Conservation (phyloP, 2,888 invertebrate genomes). For the Drosophila mulleri region DNA sequence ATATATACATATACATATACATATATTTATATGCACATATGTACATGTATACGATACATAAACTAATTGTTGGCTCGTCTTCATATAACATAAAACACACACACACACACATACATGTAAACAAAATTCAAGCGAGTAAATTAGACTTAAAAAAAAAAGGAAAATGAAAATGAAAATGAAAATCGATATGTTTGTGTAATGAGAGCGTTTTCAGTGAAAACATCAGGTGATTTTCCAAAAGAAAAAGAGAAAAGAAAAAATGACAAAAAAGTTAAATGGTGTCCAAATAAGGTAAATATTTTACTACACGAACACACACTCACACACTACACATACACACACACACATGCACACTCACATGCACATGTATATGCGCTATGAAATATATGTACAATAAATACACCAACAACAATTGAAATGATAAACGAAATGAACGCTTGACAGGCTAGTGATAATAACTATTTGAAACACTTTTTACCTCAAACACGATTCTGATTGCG, state of each 20-base stretch:
- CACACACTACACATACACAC: conserved; percentile 34
- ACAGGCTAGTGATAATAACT: conserved; percentile 72
- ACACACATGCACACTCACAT: conserved; percentile 22
- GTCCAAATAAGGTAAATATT: conserved; percentile 73
- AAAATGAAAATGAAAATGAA: conserved; percentile 13
- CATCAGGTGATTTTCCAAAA: conserved; percentile 61
- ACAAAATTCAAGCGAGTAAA: conserved; percentile 27
- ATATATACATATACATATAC: conserved; percentile 23
- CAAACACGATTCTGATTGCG: conserved; percentile 49
- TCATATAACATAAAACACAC: conserved; percentile 51
- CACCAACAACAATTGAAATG: conserved; percentile 31
- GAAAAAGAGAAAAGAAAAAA: background rate
- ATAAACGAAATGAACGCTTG: conserved; percentile 48
- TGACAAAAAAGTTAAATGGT: conserved; percentile 32
- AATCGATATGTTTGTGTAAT: conserved; percentile 53
- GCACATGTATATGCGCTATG: conserved; percentile 21
- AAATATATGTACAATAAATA: conserved; percentile 25
- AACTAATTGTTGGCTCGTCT: conserved; percentile 76
- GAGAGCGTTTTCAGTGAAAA: conserved; percentile 78
- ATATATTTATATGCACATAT: conserved; percentile 13
- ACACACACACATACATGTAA: conserved; percentile 36
- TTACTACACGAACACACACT: conserved; percentile 50
- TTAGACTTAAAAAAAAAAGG: conserved; percentile 45
- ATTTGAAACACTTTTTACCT: conserved; percentile 61
- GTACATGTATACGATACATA: conserved; percentile 30